phyloP scores from a whole-genome alignment of 2,113 vertebrate species.

The Dendropsophus ebraccatus region DNA sequence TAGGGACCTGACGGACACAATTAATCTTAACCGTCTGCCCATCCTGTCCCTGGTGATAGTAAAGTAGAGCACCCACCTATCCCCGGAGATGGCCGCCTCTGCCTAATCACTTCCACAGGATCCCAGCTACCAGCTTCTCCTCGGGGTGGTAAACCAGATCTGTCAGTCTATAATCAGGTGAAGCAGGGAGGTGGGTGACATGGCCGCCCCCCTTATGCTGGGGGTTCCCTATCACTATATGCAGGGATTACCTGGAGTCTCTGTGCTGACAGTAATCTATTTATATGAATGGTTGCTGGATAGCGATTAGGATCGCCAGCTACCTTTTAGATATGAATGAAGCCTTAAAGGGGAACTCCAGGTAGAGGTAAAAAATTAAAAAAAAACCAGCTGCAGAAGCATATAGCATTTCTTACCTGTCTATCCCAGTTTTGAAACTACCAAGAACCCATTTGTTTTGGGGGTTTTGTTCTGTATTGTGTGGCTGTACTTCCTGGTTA shows the following conservation, averaged over 20 bases:
- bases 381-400: too few relatives aligned
- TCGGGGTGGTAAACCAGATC: constrained; percentile 18
- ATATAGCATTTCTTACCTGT: too few relatives aligned
- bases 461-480: too few relatives aligned
- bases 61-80: background rate
- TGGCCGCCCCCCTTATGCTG: background rate
- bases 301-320: too few relatives aligned
- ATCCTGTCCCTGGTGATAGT: background rate
- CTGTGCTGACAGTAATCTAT: background rate
- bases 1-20: background rate
- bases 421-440: too few relatives aligned
- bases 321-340: too few relatives aligned
- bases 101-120: background rate
- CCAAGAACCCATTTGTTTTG: too few relatives aligned
- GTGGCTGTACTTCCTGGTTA: too few relatives aligned
- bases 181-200: background rate
- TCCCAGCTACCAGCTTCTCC: background rate
- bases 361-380: too few relatives aligned
- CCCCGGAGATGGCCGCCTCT: background rate
- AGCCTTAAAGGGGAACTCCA: too few relatives aligned
- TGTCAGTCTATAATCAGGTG: background rate
- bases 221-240: background rate
- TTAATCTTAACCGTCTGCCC: background rate
- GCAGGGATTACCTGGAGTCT: background rate
- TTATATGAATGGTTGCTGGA: background rate